Evolutionary conservation across 30 jellyfish, hydroid and myxozoan species (phyloP), one percentile per base, ranked within the genome.

Genomic region (Chrysaora quinquecirrha): DNA sequence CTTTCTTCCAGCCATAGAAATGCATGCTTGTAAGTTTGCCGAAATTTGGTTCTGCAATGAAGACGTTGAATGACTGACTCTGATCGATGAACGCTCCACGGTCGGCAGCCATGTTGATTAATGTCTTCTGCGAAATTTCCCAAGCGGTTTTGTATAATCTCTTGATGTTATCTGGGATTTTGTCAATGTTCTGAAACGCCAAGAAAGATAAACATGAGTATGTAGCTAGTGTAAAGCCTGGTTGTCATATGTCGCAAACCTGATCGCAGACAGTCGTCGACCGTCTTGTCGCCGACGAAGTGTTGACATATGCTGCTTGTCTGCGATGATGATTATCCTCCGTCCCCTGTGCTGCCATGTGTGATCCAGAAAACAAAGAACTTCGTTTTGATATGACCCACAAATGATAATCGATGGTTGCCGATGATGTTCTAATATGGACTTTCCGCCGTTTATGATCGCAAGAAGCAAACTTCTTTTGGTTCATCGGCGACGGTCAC

Each of bases 1-100:
- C 99, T 98, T 95, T 95, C 64, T 90, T 95, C 99, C 99, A 95
- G 20, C 98, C 98, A 66, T 95, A 95, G 83, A 95, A 95, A 73
- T 95, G 99, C 93, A 95, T 83, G 84, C 97, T 90, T 11, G 98
- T 95, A 10, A 95, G 72, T 25, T 82, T 89, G 9, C 97, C 96
- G 32, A 84, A 78, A 95, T 90, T 88, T 78, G 99, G 99, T 71
- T 89, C 97, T 0, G 96, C 98, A 38, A 95, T 68, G 81, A 95
- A 95, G 30, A 95, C 95, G 66, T 95, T 95, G 93, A 95, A 90
- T 19, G 99, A 95, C 79, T 95, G 99, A 80, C 98, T 89, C 61
- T 95, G 99, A 38, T 95, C 99, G 34, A 95, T 95, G 78, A 89
- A 95, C 10, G 99, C 98, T 76, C 97, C 99, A 18, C 99, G 85